Evolutionary conservation across 1,140 invertebrate genomes (phyloP).

Genomic region (Daktulosphaira vitifoliae): DNA sequence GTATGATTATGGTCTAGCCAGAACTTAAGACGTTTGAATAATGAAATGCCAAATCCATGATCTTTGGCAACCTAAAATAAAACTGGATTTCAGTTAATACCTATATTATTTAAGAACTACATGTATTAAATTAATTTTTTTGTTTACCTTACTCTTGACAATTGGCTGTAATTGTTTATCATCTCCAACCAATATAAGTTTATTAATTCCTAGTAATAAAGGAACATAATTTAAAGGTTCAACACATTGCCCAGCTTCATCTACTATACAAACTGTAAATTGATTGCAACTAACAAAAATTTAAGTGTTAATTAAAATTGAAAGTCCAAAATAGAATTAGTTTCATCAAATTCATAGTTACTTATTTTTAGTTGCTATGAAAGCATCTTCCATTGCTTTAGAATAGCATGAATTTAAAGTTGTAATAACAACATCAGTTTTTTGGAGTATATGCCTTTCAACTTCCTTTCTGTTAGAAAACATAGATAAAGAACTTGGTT

Average conservation of each 20-base stretch:
- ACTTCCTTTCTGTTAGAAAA: constrained; percentile 11
- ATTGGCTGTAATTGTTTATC: constrained; percentile 76
- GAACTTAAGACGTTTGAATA: constrained; percentile 54
- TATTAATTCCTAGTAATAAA: constrained; percentile 58
- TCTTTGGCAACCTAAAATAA: constrained; percentile 49
- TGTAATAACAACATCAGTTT: constrained; percentile 17
- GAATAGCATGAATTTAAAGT: constrained; percentile 24
- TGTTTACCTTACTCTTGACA: constrained; percentile 58
- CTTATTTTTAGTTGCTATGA: not conserved
- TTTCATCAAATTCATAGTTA: constrained; percentile 2
- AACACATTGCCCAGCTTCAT: constrained; percentile 81
- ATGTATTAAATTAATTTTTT: too few species aligned
- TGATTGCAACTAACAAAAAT: not conserved
- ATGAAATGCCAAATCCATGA: constrained; percentile 52
- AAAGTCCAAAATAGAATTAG: too few species aligned
- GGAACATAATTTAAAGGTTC: constrained; percentile 76
- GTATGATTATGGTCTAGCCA: constrained; percentile 43
- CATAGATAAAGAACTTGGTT: not conserved
- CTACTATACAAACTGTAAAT: constrained; percentile 61
- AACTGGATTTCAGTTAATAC: not conserved
- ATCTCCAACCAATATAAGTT: constrained; percentile 80
- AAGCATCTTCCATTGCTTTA: constrained; percentile 3
- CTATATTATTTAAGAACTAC: not conserved
- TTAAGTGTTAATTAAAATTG: not conserved
- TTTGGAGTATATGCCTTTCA: constrained; percentile 10